Percentiles rank a stretch among this genome's conserved stretches.
These are phyloP conservation scores for Channa striata DNA, from an alignment of 2,797 vertebrate species.

Conservation along the genomic window DNA sequence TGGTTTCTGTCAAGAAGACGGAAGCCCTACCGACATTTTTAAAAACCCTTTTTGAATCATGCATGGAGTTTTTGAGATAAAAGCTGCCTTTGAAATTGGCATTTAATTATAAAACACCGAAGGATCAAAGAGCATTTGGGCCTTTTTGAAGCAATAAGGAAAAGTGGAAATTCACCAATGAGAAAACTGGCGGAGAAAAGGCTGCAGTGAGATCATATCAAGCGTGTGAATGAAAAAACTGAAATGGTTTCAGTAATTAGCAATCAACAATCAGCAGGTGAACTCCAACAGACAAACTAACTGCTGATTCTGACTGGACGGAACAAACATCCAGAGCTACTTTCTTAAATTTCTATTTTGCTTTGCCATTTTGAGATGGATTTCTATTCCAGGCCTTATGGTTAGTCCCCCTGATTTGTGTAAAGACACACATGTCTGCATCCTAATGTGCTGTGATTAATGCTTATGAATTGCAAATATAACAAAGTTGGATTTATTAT, in stretches of 20 bases:
- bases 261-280: slow-evolving; percentile 50
- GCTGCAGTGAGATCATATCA: not conserved
- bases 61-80: slow-evolving; percentile 15
- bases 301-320: not conserved
- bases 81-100: slow-evolving; percentile 13
- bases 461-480: slow-evolving; percentile 21
- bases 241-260: slow-evolving; percentile 33
- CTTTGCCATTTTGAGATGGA: slow-evolving; percentile 3
- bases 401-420: not conserved
- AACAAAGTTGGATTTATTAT: slow-evolving; percentile 9
- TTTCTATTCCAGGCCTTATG: not conserved
- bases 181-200: slow-evolving; percentile 9
- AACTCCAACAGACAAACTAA: slow-evolving; percentile 36
- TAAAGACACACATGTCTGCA: not conserved
- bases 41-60: not conserved
- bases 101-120: slow-evolving; percentile 1
- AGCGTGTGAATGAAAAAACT: slow-evolving; percentile 5
- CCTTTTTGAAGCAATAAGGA: slow-evolving; percentile 14
- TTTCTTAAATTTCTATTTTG: not conserved
- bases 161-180: not conserved
- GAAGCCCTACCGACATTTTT: not conserved
- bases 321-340: not conserved
- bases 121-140: slow-evolving; percentile 6
- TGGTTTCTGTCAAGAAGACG: not conserved
- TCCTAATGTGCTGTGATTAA: slow-evolving; percentile 8